phyloP scores from a whole-genome alignment of 2,888 invertebrate species.

The Tachina grossa region DNA sequence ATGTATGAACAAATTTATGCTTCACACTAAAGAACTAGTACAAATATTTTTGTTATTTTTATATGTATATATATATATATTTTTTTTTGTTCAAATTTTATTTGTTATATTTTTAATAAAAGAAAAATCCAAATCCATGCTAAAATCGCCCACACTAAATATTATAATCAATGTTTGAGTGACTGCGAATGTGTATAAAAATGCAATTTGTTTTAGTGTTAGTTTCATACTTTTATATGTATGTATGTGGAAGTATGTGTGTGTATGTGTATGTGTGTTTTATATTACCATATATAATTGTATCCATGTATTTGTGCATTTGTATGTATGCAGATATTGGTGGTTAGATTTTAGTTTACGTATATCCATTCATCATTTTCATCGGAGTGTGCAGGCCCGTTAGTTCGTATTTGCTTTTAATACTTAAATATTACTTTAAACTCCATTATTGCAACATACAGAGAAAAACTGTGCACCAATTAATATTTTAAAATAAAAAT shows the following conservation, averaged over 20 bases:
- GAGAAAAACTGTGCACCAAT: no score
- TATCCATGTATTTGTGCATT: neutral
- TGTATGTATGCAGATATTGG: constrained; percentile 38
- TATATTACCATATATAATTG: constrained; percentile 12
- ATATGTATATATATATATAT: no score
- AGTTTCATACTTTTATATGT: neutral
- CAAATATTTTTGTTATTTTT: constrained; percentile 49
- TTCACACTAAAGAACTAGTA: constrained; percentile 15
- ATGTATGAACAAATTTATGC: constrained; percentile 36
- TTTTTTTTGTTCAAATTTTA: constrained; percentile 25
- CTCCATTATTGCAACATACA: no score
- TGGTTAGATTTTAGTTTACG: constrained; percentile 60
- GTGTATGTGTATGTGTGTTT: constrained; percentile 6
- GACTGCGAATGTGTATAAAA: constrained; percentile 1
- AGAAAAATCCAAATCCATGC: constrained; percentile 30
- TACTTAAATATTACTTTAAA: no score
- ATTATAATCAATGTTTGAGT: neutral
- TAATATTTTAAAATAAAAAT: no score
- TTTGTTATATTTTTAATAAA: constrained; percentile 32
- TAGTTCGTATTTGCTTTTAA: neutral
- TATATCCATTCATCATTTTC: constrained; percentile 31
- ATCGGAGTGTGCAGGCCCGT: neutral
- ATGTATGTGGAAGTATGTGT: neutral
- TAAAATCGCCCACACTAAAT: constrained; percentile 18
- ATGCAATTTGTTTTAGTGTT: constrained; percentile 43